Base-by-base conservation (phyloP, 2,888 invertebrate species). In the Globia sparganii region DNA sequence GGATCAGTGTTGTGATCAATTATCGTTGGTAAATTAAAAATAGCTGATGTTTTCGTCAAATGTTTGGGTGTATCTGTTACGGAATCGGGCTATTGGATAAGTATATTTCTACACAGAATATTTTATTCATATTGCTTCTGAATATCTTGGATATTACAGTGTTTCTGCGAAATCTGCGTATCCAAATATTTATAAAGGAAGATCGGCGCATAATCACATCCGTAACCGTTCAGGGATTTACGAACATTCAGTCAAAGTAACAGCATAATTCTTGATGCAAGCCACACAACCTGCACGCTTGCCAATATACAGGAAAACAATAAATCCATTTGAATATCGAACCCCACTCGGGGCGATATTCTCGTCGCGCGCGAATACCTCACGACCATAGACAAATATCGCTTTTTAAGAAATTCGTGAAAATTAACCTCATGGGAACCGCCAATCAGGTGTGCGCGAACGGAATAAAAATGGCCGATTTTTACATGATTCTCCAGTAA, bases 401-500 rank as follows among this genome's bases (percentile, higher is more conserved):
- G 82, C 81, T 91, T 93, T 93, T 92, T 92, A 91, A 91, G 91
- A 89, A 88, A 92, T 91, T 92, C 92, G 96, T 92, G 94, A 96
- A 96, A 96, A 96, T 96, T 96, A 96, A 92, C 92, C 92, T 92
- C 96, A 94, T 96, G 96, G 95, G 96, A 96, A 96, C 95, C 94
- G 94, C 95, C 95, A 95, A 95, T 96, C 91, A 94, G 92, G 87
- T 89, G 92, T 90, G 93, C 94, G 95, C 95, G 95, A 87, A 89
- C 91, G 86, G 95, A 96, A 96, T 96, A 94, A 95, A 95, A 95
- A 96, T 95, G 92, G 93, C 89, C 88, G 90, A 94, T 94, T 96
- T 96, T 96, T 95, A 96, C 96, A 96, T 96, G 96, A 96, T 95
- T 95, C 93, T 92, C 93, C 95, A 94, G 96, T 96, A 96, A 96